Conservation (phyloP, 2,888 invertebrate genomes). For the Serrognathus titanus region DNA sequence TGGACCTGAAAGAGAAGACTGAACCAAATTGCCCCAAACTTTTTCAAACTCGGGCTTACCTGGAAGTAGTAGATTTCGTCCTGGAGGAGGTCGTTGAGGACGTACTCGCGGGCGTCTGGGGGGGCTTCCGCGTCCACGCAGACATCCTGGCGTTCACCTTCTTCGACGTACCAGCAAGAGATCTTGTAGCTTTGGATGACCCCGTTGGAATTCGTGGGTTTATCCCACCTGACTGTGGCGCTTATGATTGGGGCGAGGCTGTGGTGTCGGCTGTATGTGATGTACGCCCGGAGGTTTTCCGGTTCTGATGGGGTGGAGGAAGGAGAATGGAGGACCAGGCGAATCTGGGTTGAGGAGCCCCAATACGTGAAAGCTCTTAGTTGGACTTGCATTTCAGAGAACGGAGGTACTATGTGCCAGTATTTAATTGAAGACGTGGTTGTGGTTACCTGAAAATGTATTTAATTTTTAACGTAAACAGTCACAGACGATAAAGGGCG, state of each 20-base stretch:
- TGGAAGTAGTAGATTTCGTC: conserved; percentile 67
- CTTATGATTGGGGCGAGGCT: conserved; percentile 41
- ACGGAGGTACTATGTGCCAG: conserved; percentile 59
- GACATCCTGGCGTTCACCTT: conserved; percentile 51
- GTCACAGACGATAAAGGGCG: no score
- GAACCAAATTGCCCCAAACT: not conserved
- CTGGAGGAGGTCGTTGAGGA: conserved; percentile 55
- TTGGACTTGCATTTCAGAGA: conserved; percentile 67
- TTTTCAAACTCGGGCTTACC: conserved; percentile 44
- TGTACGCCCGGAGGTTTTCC: conserved; percentile 67
- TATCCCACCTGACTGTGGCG: conserved; percentile 77
- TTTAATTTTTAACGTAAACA: not conserved
- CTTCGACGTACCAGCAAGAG: conserved; percentile 61
- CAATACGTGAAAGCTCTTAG: conserved; percentile 82
- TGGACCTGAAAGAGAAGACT: conserved; percentile 57
- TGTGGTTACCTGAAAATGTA: not conserved
- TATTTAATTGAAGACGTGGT: conserved; percentile 52
- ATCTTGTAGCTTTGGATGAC: conserved; percentile 70
- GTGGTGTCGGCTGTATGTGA: conserved; percentile 52
- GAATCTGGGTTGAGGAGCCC: conserved; percentile 70
- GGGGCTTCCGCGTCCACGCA: conserved; percentile 54
- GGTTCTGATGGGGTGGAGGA: conserved; percentile 78
- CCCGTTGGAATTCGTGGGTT: conserved; percentile 72
- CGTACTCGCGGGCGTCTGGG: conserved; percentile 55
- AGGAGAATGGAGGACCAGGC: conserved; percentile 68